Conservation (phyloP, 2,113 vertebrate genomes). For the Ammodytes marinus region DNA sequence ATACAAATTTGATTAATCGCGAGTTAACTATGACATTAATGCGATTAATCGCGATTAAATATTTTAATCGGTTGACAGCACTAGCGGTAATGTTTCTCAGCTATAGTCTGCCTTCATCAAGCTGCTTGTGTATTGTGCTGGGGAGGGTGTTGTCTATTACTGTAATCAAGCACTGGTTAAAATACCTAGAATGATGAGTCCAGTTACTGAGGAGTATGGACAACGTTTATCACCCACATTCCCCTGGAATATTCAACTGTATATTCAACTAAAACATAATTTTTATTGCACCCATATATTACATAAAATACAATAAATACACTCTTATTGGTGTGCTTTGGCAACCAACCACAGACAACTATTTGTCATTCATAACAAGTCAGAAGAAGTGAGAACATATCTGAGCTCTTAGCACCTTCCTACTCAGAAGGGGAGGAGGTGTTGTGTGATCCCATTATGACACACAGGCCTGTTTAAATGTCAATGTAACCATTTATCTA, state of each 20-base stretch:
- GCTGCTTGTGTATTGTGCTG: neutral
- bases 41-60: no score
- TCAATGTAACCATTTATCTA: neutral
- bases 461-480: constrained; percentile 1
- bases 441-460: constrained; percentile 45
- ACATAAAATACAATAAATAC: constrained; percentile 26
- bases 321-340: neutral
- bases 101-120: neutral
- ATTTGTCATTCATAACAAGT: constrained; percentile 53
- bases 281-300: constrained; percentile 39
- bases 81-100: neutral
- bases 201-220: constrained; percentile 6
- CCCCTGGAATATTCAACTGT: constrained; percentile 10
- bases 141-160: constrained; percentile 1
- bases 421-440: constrained; percentile 28
- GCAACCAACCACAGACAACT: constrained; percentile 1
- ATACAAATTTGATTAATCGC: no score
- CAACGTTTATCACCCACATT: constrained; percentile 39
- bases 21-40: no score
- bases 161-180: constrained; percentile 27
- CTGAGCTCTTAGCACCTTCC: constrained; percentile 66
- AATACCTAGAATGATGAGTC: constrained; percentile 23
- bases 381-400: constrained; percentile 59
- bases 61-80: no score
- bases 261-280: neutral